phyloP scores from a whole-genome alignment of 2,888 invertebrate species.

The Fragum sueziense region DNA sequence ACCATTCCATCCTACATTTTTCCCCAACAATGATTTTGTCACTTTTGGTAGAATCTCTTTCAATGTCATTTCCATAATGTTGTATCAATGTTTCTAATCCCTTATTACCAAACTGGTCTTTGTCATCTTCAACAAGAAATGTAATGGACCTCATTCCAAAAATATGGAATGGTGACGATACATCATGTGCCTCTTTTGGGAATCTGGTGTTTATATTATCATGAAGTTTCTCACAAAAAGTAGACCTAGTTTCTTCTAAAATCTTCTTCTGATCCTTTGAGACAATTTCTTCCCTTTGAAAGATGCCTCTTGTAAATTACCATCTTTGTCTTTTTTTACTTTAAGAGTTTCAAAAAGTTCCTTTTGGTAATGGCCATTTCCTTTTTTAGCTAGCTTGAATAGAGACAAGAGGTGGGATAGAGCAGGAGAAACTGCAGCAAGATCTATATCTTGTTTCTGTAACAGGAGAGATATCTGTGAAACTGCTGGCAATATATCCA shows the following conservation, averaged over 20 bases:
- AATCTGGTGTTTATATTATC: neutral
- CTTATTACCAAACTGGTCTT: slow-evolving; percentile 1
- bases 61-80: neutral
- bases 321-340: slow-evolving; percentile 12
- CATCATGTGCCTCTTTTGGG: slow-evolving; percentile 3
- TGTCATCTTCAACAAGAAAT: slow-evolving; percentile 4
- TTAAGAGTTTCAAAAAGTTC: neutral
- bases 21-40: neutral
- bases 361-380: neutral
- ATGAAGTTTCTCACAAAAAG: slow-evolving; percentile 4
- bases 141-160: slow-evolving; percentile 6
- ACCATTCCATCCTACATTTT: slow-evolving; percentile 11
- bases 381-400: slow-evolving; percentile 10
- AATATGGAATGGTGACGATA: slow-evolving; percentile 7
- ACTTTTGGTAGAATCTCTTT: neutral
- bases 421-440: slow-evolving; percentile 1
- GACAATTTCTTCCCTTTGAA: slow-evolving; percentile 10
- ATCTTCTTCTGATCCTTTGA: slow-evolving; percentile 5
- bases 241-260: neutral
- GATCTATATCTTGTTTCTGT: slow-evolving; percentile 8
- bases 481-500: slow-evolving; percentile 19
- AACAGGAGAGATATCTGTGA: neutral
- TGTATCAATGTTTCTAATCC: slow-evolving; percentile 1
- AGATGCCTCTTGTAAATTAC: slow-evolving; percentile 2
- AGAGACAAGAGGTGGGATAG: neutral